Evolutionary conservation across 2,797 vertebrate genomes (phyloP), one percentile per base, ranked within the genome.

Genomic region (Myripristis murdjan): DNA sequence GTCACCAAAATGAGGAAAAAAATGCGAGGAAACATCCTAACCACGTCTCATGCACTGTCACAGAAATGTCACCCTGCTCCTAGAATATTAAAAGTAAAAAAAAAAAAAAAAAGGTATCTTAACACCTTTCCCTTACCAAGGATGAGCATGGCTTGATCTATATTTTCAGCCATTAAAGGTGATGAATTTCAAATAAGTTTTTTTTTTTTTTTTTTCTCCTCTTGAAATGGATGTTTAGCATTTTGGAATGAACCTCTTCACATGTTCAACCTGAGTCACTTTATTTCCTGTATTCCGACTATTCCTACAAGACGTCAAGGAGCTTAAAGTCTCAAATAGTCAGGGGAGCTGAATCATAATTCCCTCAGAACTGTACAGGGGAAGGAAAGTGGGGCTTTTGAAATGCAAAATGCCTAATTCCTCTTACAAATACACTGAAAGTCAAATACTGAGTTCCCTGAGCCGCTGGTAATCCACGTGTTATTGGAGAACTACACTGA

Each of bases 341-440:
- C 55, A 62, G 70, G 70, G 77, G 64, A 87, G 73, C n/a, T 60
- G 53, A 70, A 80, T 81, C 78, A 75, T 81, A 81, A 87, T 87
- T 86, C 78, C 70, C 53, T 54, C 55, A 77, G 75, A 82, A 84
- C 64, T 73, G 79, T 64, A 65, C 71, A 57, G 54, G 52, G 47
- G 63, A 57, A 79, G 54, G 52, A 55, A 67, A 83, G 76, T 51
- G 57, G 35, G 16, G 65, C 73, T 89, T 91, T 88, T 91, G 86
- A 91, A 88, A 91, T 90, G 87, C 88, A 90, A 91, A 91, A 77
- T 47, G 72, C 43, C 39, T 86, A 85, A 91, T 91, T 89, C 86
- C 75, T 71, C 73, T 56, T 52, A 83, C 63, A 89, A 86, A 87
- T 73, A 83, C 73, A 65, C 58, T 61, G 63, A 62, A 69, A 89